These are phyloP conservation scores for Branchellion lobata DNA, from an alignment of 2,888 invertebrate genomes.

Conservation along the genomic window DNA sequence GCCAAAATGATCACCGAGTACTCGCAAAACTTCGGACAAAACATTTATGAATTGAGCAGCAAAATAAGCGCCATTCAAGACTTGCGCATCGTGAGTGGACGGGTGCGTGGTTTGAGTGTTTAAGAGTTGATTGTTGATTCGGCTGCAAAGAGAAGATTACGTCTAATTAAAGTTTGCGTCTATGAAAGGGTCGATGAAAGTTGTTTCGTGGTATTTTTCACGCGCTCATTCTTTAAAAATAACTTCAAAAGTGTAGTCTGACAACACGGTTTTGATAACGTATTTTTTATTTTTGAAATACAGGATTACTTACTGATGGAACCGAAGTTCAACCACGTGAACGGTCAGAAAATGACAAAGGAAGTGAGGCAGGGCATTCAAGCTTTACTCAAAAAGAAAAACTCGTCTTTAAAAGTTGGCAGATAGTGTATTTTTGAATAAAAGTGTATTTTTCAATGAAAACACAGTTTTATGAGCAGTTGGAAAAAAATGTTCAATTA, in stretches of 20 bases:
- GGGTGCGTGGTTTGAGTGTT: too few species aligned
- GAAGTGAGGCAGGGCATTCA: not conserved
- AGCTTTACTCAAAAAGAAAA: constrained; percentile 2
- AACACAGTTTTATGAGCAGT: too few species aligned
- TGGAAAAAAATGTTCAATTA: too few species aligned
- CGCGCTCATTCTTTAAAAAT: too few species aligned
- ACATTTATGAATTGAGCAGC: constrained; percentile 10
- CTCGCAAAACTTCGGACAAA: constrained; percentile 33
- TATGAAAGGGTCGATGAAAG: too few species aligned
- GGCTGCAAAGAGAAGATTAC: too few species aligned
- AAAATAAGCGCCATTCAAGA: constrained; percentile 17
- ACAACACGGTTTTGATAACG: too few species aligned
- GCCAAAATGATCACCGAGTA: not conserved
- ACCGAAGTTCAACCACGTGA: not conserved
- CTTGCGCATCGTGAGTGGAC: constrained; percentile 32
- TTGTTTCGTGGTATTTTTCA: too few species aligned
- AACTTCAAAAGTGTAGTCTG: too few species aligned
- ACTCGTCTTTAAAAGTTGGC: not conserved
- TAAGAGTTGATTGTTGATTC: too few species aligned
- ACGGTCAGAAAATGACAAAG: not conserved
- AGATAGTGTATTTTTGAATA: not conserved
- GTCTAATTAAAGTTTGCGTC: too few species aligned
- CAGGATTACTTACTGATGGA: constrained; percentile 1
- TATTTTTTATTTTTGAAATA: too few species aligned
- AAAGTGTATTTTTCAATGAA: not conserved